These are phyloP conservation scores for Colossoma macropomum DNA, from an alignment of 2,113 vertebrate genomes.

Conservation along the genomic window DNA sequence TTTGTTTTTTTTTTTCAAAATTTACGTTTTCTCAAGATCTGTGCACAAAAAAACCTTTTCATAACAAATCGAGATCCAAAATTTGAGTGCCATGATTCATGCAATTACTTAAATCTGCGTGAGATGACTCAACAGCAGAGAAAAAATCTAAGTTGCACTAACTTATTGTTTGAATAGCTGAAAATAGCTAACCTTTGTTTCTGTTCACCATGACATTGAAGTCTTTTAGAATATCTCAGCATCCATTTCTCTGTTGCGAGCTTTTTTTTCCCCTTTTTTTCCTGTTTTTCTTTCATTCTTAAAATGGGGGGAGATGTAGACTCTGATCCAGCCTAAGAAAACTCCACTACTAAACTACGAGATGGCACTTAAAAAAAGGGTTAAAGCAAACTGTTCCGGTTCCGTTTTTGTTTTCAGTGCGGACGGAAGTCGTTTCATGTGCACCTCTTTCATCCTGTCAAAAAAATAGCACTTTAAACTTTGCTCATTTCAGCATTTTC, in stretches of 20 bases:
- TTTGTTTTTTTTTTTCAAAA: constrained; percentile 56
- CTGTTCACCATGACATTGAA: constrained; percentile 71
- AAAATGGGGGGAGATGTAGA: constrained; percentile 40
- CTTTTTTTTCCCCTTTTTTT: background rate
- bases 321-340: constrained; percentile 54
- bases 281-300: constrained; percentile 25
- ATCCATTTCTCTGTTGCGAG: background rate
- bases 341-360: constrained; percentile 41
- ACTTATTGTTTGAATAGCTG: constrained; percentile 82
- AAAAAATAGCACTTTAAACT: constrained; percentile 63
- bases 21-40: constrained; percentile 65
- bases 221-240: background rate
- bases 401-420: constrained; percentile 22
- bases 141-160: constrained; percentile 91
- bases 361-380: constrained; percentile 54
- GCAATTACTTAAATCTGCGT: constrained; percentile 70
- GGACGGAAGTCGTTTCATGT: constrained; percentile 40
- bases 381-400: constrained; percentile 36
- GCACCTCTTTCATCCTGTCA: constrained; percentile 45
- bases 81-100: constrained; percentile 92
- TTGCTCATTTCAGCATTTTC: constrained; percentile 52
- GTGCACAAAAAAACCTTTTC: constrained; percentile 69
- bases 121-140: constrained; percentile 55
- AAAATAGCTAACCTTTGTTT: constrained; percentile 72
- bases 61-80: constrained; percentile 78